Conservation (phyloP, 1,140 invertebrate species). For the Hypothenemus hampei region DNA sequence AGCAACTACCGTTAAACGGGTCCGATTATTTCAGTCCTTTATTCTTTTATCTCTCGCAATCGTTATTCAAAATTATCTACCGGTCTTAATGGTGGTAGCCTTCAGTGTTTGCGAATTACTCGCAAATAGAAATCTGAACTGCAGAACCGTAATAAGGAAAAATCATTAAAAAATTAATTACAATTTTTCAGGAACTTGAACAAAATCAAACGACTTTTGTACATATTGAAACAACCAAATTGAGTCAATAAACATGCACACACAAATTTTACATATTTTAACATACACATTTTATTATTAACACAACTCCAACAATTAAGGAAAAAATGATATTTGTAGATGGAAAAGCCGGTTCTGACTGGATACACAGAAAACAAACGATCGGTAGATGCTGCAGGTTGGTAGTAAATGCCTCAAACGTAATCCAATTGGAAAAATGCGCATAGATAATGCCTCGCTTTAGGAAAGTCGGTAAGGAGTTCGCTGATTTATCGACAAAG, state of each 20-base stretch:
- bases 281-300: too few species aligned
- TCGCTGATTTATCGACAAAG: conserved; percentile 21
- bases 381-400: conserved; percentile 10
- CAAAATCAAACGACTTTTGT: too few species aligned
- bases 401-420: conserved; percentile 24
- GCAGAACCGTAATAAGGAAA: conserved; percentile 4
- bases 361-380: conserved; percentile 16
- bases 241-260: too few species aligned
- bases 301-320: too few species aligned
- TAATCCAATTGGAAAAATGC: conserved; percentile 25
- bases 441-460: conserved; percentile 24
- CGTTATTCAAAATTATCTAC: conserved; percentile 10
- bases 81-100: conserved; percentile 15
- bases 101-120: conserved; percentile 4
- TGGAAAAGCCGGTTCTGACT: conserved; percentile 7
- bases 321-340: too few species aligned
- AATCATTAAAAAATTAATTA: too few species aligned
- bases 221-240: too few species aligned
- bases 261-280: too few species aligned
- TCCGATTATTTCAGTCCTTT: conserved; percentile 1
- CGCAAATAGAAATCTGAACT: conserved; percentile 8
- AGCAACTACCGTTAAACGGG: not conserved
- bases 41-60: conserved; percentile 3
- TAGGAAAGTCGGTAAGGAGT: conserved; percentile 19
- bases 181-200: too few species aligned